Evolutionary conservation across 2,797 vertebrate genomes (phyloP).

Genomic region (Pygocentrus nattereri): DNA sequence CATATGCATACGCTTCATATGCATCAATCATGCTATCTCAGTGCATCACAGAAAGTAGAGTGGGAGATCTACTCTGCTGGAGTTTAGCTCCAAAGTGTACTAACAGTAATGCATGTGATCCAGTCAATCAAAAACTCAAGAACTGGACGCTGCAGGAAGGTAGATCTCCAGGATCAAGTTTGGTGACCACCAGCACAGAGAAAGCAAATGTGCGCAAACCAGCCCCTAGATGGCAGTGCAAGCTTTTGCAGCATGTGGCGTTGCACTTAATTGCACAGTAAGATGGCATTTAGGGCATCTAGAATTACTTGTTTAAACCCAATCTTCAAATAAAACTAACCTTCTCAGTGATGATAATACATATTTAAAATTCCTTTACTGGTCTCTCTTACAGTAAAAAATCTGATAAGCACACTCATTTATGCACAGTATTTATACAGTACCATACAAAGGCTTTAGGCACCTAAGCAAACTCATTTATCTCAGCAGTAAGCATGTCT

Average conservation of each 20-base stretch:
- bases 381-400: background rate
- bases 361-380: background rate
- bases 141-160: no score
- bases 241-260: background rate
- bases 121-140: no score
- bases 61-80: no score
- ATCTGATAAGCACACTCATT: background rate
- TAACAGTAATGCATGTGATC: no score
- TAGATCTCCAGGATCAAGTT: no score
- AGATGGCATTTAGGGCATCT: background rate
- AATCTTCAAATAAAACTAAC: background rate
- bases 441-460: no score
- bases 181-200: background rate
- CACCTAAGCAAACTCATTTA: no score
- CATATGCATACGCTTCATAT: no score
- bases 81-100: no score
- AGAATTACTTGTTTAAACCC: background rate
- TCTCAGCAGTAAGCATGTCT: no score
- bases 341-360: background rate
- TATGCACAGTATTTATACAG: no score
- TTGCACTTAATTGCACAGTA: background rate
- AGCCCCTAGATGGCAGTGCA: constrained; percentile 21
- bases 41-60: background rate
- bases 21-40: background rate
- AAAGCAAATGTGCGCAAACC: background rate